Evolutionary conservation across 2,888 invertebrate species (phyloP).

Genomic region (Temnothorax rugatulus): DNA sequence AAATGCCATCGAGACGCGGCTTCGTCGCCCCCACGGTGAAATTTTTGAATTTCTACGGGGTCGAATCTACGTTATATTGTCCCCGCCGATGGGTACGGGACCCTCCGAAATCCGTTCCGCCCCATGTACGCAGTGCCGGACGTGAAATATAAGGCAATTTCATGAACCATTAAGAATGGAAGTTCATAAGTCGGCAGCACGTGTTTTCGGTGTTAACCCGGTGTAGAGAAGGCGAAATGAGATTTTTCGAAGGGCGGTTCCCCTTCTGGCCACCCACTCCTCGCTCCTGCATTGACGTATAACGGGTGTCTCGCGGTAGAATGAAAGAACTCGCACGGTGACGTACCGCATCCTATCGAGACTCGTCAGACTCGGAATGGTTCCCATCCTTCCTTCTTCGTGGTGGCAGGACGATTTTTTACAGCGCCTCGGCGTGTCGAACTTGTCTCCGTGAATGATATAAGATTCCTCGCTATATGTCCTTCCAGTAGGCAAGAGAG

Average conservation of each 20-base stretch:
- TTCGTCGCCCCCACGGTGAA: background rate
- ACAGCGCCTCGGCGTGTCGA: slow-evolving; percentile 59
- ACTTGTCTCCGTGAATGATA: slow-evolving; percentile 68
- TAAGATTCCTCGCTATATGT: slow-evolving; percentile 59
- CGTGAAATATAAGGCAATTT: slow-evolving; percentile 83
- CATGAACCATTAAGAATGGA: slow-evolving; percentile 83
- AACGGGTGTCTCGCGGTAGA: slow-evolving; percentile 69
- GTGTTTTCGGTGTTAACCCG: slow-evolving; percentile 83
- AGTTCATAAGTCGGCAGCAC: slow-evolving; percentile 83
- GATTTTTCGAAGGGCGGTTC: slow-evolving; percentile 78
- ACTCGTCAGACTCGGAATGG: slow-evolving; percentile 59
- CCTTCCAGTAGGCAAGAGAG: background rate
- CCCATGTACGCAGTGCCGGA: slow-evolving; percentile 74
- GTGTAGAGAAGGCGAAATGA: slow-evolving; percentile 82
- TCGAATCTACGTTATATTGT: slow-evolving; percentile 50
- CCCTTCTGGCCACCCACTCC: slow-evolving; percentile 24
- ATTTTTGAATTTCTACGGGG: slow-evolving; percentile 53
- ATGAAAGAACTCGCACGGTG: slow-evolving; percentile 41
- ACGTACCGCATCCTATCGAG: slow-evolving; percentile 26
- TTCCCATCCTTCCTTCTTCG: slow-evolving; percentile 22
- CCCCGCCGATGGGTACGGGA: slow-evolving; percentile 39
- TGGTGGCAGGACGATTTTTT: slow-evolving; percentile 66
- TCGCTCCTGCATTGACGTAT: slow-evolving; percentile 73
- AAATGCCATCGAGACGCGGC: slow-evolving; percentile 27
- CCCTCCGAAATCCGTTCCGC: slow-evolving; percentile 74